phyloP scores from a whole-genome alignment of 2,888 invertebrate species.

The Cerastis rubricosa region DNA sequence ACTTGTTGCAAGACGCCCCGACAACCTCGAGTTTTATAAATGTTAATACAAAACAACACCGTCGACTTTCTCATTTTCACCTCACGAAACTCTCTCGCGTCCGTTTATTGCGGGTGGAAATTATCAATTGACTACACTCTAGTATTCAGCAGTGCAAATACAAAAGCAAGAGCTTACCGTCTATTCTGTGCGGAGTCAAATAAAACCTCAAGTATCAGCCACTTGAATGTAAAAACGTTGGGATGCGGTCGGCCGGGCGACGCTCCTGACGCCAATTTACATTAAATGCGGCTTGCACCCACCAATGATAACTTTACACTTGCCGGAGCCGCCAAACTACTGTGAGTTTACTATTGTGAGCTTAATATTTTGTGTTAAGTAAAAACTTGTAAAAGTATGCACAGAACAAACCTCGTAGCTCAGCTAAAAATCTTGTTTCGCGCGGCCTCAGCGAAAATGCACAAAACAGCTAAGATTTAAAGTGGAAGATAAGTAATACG shows the following conservation, averaged over 20 bases:
- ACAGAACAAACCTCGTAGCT: constrained; percentile 53
- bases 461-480: constrained; percentile 31
- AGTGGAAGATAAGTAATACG: constrained; percentile 15
- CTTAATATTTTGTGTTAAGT: constrained; percentile 68
- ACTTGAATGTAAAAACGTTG: constrained; percentile 88
- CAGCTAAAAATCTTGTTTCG: constrained; percentile 44
- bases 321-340: constrained; percentile 74
- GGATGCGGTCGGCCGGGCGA: constrained; percentile 79
- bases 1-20: constrained; percentile 75
- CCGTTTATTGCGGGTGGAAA: constrained; percentile 74
- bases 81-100: constrained; percentile 76
- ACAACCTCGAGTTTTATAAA: constrained; percentile 75
- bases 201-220: constrained; percentile 86
- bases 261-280: constrained; percentile 85
- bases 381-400: constrained; percentile 68
- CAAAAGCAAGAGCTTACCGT: constrained; percentile 83
- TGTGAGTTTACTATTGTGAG: constrained; percentile 72
- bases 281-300: constrained; percentile 87
- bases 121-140: constrained; percentile 83
- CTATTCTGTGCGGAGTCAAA: constrained; percentile 81
- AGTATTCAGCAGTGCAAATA: constrained; percentile 82
- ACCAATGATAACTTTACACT: constrained; percentile 86
- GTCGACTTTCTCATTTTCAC: constrained; percentile 78
- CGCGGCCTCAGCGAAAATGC: constrained; percentile 27
- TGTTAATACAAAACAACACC: constrained; percentile 74